Conservation (phyloP, 2,888 invertebrate species). For the Automeris io region DNA sequence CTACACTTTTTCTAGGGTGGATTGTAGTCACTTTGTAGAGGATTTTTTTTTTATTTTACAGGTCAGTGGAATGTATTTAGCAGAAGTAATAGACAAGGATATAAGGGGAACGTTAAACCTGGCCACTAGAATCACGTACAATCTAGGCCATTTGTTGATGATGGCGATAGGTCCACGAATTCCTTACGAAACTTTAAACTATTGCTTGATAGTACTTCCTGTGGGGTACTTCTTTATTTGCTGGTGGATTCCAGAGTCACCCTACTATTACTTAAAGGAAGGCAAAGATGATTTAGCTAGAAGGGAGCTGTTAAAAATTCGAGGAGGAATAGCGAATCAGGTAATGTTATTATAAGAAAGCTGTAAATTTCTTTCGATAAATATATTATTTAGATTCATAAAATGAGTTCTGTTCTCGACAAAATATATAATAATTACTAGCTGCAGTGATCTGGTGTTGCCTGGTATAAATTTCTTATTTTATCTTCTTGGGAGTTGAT, state of each 20-base stretch:
- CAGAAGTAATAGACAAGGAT: slow-evolving; percentile 65
- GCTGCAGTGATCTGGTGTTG: too few species aligned
- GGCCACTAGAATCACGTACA: slow-evolving; percentile 48
- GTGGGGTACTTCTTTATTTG: slow-evolving; percentile 59
- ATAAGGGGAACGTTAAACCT: slow-evolving; percentile 52
- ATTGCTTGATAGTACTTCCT: slow-evolving; percentile 57
- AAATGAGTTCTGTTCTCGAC: too few species aligned
- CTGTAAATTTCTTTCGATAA: too few species aligned
- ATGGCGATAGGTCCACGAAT: slow-evolving; percentile 56
- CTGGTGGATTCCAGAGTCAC: slow-evolving; percentile 78
- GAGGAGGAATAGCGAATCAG: slow-evolving; percentile 41
- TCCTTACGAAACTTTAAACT: slow-evolving; percentile 52
- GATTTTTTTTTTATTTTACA: too few species aligned
- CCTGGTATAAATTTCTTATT: too few species aligned
- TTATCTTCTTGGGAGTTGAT: too few species aligned
- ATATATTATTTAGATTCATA: too few species aligned
- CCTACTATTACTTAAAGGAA: slow-evolving; percentile 74
- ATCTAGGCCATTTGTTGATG: slow-evolving; percentile 55
- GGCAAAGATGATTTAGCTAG: slow-evolving; percentile 57
- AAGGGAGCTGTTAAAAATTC: slow-evolving; percentile 48
- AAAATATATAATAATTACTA: too few species aligned
- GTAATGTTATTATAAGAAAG: slow-evolving; percentile 17
- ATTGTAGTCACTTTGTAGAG: too few species aligned
- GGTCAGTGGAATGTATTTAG: slow-evolving; percentile 63
- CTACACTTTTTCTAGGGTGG: too few species aligned